Evolutionary conservation across 2,888 invertebrate genomes (phyloP).

Genomic region (Chrysina gloriosa): DNA sequence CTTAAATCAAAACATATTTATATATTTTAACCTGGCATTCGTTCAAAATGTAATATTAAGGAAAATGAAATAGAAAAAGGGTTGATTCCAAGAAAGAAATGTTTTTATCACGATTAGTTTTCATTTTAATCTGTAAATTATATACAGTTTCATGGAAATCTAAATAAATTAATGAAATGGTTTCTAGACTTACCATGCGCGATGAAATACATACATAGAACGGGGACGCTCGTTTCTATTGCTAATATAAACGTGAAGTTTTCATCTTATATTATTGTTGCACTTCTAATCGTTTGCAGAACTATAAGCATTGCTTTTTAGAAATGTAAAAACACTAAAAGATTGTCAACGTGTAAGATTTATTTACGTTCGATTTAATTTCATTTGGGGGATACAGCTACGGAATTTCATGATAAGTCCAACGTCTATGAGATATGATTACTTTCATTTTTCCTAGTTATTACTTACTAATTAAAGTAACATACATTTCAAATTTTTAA

Average conservation of each 20-base stretch:
- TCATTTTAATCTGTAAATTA: constrained; percentile 38
- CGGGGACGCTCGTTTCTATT: no score
- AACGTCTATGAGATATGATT: constrained; percentile 6
- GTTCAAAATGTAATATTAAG: constrained; percentile 41
- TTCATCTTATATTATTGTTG: no score
- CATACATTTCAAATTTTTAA: constrained; percentile 25
- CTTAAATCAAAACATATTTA: constrained; percentile 55
- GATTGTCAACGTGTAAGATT: no score
- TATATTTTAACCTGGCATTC: constrained; percentile 58
- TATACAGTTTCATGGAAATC: constrained; percentile 29
- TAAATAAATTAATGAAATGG: constrained; percentile 22
- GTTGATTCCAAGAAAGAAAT: constrained; percentile 30
- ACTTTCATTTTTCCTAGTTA: constrained; percentile 1
- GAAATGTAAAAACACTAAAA: no score
- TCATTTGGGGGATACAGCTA: not conserved
- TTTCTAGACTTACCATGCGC: constrained; percentile 20
- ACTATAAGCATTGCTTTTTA: no score
- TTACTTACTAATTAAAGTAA: constrained; percentile 22
- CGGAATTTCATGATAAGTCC: constrained; percentile 13
- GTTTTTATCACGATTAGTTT: constrained; percentile 38
- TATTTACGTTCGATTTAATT: no score
- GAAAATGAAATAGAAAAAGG: constrained; percentile 35
- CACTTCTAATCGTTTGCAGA: no score
- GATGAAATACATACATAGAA: no score
- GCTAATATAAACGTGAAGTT: no score